Evolutionary conservation across 1,140 invertebrate species (phyloP), one percentile per base, ranked within the genome.

Genomic region (Bombus waltoni): DNA sequence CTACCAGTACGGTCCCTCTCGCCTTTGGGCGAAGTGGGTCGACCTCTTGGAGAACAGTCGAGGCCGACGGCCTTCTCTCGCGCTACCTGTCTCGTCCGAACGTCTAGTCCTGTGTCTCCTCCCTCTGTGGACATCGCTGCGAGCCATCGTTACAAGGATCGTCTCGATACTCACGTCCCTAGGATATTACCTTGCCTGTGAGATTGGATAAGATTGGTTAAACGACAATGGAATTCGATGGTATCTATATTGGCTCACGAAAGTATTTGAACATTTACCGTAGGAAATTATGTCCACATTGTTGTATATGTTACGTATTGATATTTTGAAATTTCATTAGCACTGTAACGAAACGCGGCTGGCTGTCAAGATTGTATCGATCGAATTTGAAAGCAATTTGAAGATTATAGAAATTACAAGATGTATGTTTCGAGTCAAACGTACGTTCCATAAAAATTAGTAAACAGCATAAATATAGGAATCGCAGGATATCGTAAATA

Each of bases 21-120:
- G 93, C 90, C 92, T 93, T 92, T 88, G 90, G 89, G 91, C 92
- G 89, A 93, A 93, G 93, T 93, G 93, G 93, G 93, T 93, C 93
- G 93, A 92, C 92, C 92, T 92, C 90, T 87, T 85, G 91, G 86
- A 75, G 90, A 93, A 92, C 90, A 89, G 80, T 89, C 87, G 89
- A 88, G 90, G 93, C 92, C 93, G 92, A 88, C 91, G 93, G 92
- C 91, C 92, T 92, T 87, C 91, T 92, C 89, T 90, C 83, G 83
- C 66, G 81, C 73, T 85, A 75, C 74, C 86, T 77, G 79, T 59
- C 57, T 57, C 73, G 75, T 22, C 66, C 78, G 28, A 66, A 74
- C 59, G 85, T 91, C 84, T 83, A 90, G 81, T 88, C 85, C 87
- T 88, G 86, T 77, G 71, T 85, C 89, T 88, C 87, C 87, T 88